Evolutionary conservation across 2,888 invertebrate species (phyloP), one percentile per base, ranked within the genome.

Genomic region (Tetramorium bicarinatum): DNA sequence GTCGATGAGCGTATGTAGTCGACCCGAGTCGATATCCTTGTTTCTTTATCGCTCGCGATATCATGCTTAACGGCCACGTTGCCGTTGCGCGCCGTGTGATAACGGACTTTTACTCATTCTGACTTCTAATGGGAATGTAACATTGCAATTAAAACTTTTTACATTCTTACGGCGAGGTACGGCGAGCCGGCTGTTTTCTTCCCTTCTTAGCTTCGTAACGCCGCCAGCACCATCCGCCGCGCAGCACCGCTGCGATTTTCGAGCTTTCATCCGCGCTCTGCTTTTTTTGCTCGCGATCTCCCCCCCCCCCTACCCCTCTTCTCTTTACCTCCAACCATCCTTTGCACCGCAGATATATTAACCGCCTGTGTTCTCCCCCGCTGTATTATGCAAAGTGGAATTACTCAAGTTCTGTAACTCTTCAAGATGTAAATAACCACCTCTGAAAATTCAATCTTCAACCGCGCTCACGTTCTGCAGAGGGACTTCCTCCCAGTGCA

Each of bases 351-450:
- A 38, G 74, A 80, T 80, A 72, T 80, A 80, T 80, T 80, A 80
- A 80, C 79, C 79, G 79, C 79, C 79, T 61, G 59, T 80, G 79
- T 80, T 80, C 79, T 59, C 44, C 56, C 56, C 47, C 47, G 79
- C 59, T 72, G 74, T 80, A 80, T 80, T 80, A 80, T 72, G 79
- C 79, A 80, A 80, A 80, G 79, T 80, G 79, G 79, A 80, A 80
- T 80, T 80, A 80, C 79, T 80, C 79, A 80, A 80, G 79, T 80
- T 80, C 79, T 72, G 79, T 80, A 80, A 80, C 79, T 80, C 79
- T 80, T 80, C 79, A 80, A 80, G 79, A 80, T 80, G 74, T 80
- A 80, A 80, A 80, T 80, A 80, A 80, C 79, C 79, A 80, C 79
- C 74, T 80, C 74, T 80, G 79, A 80, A 72, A 80, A 80, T 80